Percentiles rank a stretch among this genome's conserved stretches.
phyloP scores from a whole-genome alignment of 2,888 invertebrate species.

The Caenorhabditis sp. region DNA sequence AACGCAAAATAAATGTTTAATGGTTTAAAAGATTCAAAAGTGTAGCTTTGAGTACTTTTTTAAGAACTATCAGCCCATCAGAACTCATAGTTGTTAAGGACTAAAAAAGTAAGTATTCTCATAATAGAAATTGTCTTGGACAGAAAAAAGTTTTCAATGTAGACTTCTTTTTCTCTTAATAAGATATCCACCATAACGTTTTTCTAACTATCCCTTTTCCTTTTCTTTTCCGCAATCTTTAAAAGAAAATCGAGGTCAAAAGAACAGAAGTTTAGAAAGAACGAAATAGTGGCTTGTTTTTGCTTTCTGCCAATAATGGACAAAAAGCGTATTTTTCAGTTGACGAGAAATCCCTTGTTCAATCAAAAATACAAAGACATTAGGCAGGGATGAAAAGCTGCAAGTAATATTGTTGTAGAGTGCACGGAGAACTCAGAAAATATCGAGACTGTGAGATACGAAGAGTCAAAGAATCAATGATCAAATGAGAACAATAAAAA shows the following conservation, averaged over 20 bases:
- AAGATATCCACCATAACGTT: neutral
- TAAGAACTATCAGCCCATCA: no score
- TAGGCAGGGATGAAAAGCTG: no score
- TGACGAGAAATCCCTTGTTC: no score
- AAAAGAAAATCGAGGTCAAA: conserved; percentile 28
- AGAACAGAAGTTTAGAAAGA: conserved; percentile 24
- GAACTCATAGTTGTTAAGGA: no score
- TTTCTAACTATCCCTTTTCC: conserved; percentile 9
- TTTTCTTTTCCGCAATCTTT: conserved; percentile 16
- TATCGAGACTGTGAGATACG: neutral
- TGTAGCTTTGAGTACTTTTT: no score
- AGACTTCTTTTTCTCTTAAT: no score
- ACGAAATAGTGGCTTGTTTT: neutral
- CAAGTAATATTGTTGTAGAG: no score
- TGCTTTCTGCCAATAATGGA: no score
- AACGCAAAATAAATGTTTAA: neutral
- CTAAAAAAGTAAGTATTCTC: no score
- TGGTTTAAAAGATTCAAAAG: no score
- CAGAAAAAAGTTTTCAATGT: neutral
- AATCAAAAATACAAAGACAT: no score
- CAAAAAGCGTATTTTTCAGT: no score
- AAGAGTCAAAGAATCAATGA: conserved; percentile 31
- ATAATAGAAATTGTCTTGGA: neutral
- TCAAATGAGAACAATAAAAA: conserved; percentile 47
- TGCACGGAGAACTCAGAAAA: conserved; percentile 33